Evolutionary conservation across 2,113 vertebrate species (phyloP).

Genomic region (Salvelinus namaycush): DNA sequence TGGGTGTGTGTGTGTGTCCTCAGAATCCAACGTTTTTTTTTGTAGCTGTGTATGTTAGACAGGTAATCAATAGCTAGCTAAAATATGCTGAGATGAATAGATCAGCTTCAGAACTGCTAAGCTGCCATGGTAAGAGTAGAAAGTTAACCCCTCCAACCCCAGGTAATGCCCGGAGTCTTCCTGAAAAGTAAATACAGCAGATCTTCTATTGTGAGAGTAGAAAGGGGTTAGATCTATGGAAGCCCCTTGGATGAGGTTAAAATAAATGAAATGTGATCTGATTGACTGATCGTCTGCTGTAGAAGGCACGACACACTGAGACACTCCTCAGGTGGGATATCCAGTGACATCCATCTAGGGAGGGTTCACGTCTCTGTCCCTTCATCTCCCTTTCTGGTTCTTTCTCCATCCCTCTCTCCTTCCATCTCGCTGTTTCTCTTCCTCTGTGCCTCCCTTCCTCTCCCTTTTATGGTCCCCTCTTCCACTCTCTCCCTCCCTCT

Average conservation of each 20-base stretch:
- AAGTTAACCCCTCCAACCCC: not conserved
- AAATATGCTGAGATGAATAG: too few species aligned
- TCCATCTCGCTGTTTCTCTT: not conserved
- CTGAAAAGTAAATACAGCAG: not conserved
- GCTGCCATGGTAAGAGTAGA: not conserved
- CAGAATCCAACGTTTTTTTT: too few species aligned
- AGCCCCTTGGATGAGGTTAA: not conserved
- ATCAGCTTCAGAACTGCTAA: not conserved
- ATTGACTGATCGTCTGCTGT: not conserved
- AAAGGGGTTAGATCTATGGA: not conserved
- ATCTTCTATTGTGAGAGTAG: not conserved
- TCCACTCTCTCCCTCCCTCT: not conserved
- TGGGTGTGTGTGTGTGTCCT: not conserved
- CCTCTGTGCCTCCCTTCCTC: not conserved
- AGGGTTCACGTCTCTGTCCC: not conserved
- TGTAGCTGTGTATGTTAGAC: too few species aligned
- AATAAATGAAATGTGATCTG: not conserved
- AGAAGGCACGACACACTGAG: not conserved
- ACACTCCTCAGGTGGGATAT: constrained; percentile 3
- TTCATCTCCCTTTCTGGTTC: not conserved
- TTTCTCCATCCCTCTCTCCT: not conserved
- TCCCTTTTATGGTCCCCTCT: not conserved
- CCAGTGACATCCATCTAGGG: not conserved
- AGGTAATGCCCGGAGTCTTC: not conserved
- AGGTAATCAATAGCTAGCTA: too few species aligned